These are phyloP conservation scores for Cryptocheilus praepositus DNA, from an alignment of 2,888 invertebrate genomes.

Conservation along the genomic window DNA sequence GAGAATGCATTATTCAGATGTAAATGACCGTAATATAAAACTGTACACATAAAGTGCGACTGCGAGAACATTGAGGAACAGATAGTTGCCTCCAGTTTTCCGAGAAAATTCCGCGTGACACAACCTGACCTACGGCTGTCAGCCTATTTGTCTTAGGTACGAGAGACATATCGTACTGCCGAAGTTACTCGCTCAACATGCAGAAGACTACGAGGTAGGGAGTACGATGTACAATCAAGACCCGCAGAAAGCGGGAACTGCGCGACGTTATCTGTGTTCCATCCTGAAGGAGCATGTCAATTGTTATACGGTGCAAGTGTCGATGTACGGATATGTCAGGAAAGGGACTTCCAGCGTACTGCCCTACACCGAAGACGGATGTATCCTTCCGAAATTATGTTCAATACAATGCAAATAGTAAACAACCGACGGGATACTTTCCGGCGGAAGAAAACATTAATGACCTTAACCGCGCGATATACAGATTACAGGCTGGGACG, in stretches of 20 bases:
- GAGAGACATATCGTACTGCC: conserved; percentile 97
- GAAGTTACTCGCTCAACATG: conserved; percentile 89
- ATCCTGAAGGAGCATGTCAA: conserved; percentile 86
- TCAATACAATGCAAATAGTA: neutral
- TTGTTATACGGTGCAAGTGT: conserved; percentile 93
- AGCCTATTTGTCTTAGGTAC: conserved; percentile 79
- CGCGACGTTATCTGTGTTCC: conserved; percentile 88
- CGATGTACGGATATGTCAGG: conserved; percentile 90
- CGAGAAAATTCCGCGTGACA: conserved; percentile 8
- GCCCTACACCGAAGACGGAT: conserved; percentile 95
- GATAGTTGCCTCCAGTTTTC: neutral
- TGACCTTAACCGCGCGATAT: conserved; percentile 45
- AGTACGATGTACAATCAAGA: conserved; percentile 97
- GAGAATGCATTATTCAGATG: neutral
- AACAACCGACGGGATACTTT: no score
- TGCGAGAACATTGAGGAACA: neutral
- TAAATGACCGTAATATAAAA: no score
- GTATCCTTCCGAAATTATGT: conserved; percentile 84
- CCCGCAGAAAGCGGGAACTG: conserved; percentile 88
- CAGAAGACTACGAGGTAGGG: conserved; percentile 90
- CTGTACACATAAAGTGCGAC: neutral
- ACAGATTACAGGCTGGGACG: conserved; percentile 86
- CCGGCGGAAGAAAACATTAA: neutral
- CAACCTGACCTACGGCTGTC: conserved; percentile 58
- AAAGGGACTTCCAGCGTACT: conserved; percentile 83